Conservation (phyloP, 2,113 vertebrate genomes). For the Eudyptes chrysolophus region DNA sequence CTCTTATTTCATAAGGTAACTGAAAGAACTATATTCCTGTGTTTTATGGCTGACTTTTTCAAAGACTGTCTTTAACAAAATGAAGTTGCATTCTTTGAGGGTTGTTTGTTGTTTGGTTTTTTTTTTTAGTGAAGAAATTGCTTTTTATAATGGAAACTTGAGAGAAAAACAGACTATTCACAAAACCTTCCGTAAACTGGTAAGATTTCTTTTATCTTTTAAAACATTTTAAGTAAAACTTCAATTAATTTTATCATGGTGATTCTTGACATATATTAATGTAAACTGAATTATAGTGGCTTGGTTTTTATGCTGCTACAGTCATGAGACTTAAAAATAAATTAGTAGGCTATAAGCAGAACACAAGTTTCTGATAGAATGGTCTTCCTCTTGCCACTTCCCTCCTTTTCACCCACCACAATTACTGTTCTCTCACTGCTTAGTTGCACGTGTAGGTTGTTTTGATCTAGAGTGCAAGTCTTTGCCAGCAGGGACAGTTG, state of each 20-base stretch:
- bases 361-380: background rate
- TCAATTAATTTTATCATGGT: background rate
- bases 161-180: conserved; percentile 95
- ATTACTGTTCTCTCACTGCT: background rate
- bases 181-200: conserved; percentile 90
- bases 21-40: background rate
- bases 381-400: background rate
- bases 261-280: background rate
- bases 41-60: background rate
- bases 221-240: background rate
- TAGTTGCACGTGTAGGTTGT: background rate
- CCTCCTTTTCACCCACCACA: background rate
- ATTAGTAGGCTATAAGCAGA: background rate
- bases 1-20: background rate
- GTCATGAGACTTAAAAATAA: background rate
- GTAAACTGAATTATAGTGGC: background rate
- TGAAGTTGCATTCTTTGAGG: background rate
- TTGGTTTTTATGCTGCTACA: background rate
- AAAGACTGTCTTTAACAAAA: background rate
- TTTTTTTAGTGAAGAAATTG: conserved; percentile 91
- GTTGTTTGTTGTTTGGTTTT: background rate
- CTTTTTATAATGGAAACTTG: conserved; percentile 95
- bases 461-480: background rate
- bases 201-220: conserved; percentile 58
- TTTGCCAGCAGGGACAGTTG: background rate